These are phyloP conservation scores for Endomychus coccineus DNA, from an alignment of 2,888 invertebrate species.

Conservation along the genomic window DNA sequence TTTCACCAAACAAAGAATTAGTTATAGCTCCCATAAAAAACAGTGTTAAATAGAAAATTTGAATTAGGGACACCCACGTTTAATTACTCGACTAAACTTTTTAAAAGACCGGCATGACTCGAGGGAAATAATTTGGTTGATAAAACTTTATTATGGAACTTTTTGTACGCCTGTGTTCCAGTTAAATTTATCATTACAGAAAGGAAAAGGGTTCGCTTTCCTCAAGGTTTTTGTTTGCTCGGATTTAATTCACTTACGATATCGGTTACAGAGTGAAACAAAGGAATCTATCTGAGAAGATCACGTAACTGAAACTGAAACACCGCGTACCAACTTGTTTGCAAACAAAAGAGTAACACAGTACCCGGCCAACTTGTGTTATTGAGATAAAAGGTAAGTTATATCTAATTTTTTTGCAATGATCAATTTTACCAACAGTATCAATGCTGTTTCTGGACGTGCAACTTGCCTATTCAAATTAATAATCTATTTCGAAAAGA, in stretches of 20 bases:
- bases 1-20: not conserved
- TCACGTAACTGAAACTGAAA: too few relatives aligned
- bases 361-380: too few relatives aligned
- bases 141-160: conserved; percentile 1
- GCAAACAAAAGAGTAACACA: too few relatives aligned
- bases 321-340: too few relatives aligned
- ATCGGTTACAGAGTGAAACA: conserved; percentile 1
- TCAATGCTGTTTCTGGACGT: too few relatives aligned
- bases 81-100: not conserved
- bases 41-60: not conserved
- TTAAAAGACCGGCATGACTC: conserved; percentile 1
- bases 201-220: conserved; percentile 1
- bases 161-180: conserved; percentile 1
- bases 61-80: not conserved
- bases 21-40: not conserved
- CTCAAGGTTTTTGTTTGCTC: not conserved
- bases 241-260: conserved; percentile 1
- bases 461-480: too few relatives aligned
- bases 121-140: conserved; percentile 1
- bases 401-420: too few relatives aligned
- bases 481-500: too few relatives aligned
- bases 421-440: too few relatives aligned
- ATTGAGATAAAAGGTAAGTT: too few relatives aligned
- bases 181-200: conserved; percentile 1
- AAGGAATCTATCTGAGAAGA: not conserved